Conservation (phyloP, 1,140 invertebrate genomes). For the Camponotus floridanus region DNA sequence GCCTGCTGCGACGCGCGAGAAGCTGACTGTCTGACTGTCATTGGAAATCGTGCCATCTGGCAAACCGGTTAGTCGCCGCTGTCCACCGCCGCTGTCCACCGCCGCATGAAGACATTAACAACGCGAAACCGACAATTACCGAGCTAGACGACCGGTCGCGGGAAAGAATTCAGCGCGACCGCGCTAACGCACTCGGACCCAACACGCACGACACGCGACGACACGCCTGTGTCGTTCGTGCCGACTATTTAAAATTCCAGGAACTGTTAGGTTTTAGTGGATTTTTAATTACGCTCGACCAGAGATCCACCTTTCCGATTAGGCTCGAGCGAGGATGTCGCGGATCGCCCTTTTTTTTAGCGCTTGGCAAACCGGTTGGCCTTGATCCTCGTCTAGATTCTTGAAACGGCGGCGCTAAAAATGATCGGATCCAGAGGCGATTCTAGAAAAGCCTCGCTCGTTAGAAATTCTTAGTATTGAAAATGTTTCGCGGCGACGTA, state of each 20-base stretch:
- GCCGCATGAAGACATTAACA: slow-evolving; percentile 78
- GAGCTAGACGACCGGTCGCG: slow-evolving; percentile 61
- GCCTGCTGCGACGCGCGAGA: slow-evolving; percentile 10
- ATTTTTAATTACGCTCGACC: slow-evolving; percentile 18
- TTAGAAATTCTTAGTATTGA: background rate
- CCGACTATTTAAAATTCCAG: background rate
- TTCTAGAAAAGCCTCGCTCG: background rate
- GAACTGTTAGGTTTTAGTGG: slow-evolving; percentile 36
- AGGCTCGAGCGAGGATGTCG: background rate
- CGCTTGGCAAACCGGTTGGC: slow-evolving; percentile 65
- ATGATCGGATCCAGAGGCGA: background rate
- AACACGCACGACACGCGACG: slow-evolving; percentile 37
- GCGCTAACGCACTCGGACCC: slow-evolving; percentile 3
- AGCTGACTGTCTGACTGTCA: slow-evolving; percentile 45
- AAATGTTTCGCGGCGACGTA: background rate
- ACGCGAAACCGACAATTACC: slow-evolving; percentile 77
- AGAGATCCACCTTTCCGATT: background rate
- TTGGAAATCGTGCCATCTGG: slow-evolving; percentile 66
- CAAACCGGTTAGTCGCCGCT: slow-evolving; percentile 63
- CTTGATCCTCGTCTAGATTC: background rate
- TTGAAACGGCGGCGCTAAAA: background rate
- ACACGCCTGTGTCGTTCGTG: slow-evolving; percentile 9
- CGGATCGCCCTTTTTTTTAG: slow-evolving; percentile 6
- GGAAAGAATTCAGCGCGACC: slow-evolving; percentile 37
- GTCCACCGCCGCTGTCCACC: slow-evolving; percentile 30